These are phyloP conservation scores for Trichogramma pretiosum DNA, from an alignment of 1,140 invertebrate species.

Conservation along the genomic window DNA sequence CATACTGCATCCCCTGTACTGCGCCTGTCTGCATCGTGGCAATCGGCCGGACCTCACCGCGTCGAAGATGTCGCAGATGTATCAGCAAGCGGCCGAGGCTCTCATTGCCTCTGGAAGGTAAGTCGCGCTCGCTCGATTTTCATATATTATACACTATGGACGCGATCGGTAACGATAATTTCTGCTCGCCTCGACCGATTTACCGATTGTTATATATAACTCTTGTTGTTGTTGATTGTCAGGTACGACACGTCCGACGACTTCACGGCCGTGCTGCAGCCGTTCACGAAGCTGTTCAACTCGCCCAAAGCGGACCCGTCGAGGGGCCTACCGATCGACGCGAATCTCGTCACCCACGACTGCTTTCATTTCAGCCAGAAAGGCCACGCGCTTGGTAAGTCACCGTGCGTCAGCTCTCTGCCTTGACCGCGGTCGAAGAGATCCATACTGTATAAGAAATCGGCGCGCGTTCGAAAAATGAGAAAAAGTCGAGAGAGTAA, in stretches of 20 bases:
- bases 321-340: slow-evolving; percentile 35
- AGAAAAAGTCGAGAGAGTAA: no score
- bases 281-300: slow-evolving; percentile 52
- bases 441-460: no score
- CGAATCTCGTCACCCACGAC: slow-evolving; percentile 51
- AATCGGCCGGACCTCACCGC: slow-evolving; percentile 46
- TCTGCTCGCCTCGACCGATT: no score
- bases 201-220: no score
- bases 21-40: slow-evolving; percentile 60
- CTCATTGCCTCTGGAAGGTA: slow-evolving; percentile 48
- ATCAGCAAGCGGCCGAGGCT: slow-evolving; percentile 54
- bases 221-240: slow-evolving; percentile 16
- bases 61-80: slow-evolving; percentile 51
- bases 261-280: slow-evolving; percentile 63
- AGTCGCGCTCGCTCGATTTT: no score
- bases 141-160: neutral
- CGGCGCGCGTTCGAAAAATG: no score
- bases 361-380: slow-evolving; percentile 59
- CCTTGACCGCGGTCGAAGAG: no score
- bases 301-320: slow-evolving; percentile 40
- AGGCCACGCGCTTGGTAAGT: slow-evolving; percentile 50
- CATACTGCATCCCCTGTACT: slow-evolving; percentile 61
- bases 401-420: no score
- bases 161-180: no score
- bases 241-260: slow-evolving; percentile 42